Conservation (phyloP, 2,113 vertebrate genomes). For the Collichthys lucidus region DNA sequence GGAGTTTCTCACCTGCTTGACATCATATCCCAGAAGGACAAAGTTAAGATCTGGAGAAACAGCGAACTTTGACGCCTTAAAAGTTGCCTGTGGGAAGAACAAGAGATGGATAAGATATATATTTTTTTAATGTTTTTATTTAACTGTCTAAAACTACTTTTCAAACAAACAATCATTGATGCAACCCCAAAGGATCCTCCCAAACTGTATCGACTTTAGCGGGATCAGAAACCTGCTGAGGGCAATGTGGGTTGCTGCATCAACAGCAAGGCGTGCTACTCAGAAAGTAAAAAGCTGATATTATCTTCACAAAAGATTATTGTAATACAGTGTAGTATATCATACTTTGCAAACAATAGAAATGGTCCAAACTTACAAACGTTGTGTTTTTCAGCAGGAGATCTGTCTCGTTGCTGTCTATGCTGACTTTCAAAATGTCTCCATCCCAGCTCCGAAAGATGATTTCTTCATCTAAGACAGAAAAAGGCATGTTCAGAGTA, state of each 20-base stretch:
- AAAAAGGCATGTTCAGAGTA: background rate
- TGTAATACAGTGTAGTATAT: background rate
- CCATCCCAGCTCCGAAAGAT: conserved; percentile 79
- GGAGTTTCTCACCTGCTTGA: conserved; percentile 89
- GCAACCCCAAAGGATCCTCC: background rate
- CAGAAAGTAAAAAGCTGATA: background rate
- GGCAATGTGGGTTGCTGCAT: background rate
- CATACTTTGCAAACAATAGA: background rate
- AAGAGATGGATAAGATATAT: background rate
- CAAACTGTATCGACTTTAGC: background rate
- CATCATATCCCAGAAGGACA: conserved; percentile 93
- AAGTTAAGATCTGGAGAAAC: conserved; percentile 94
- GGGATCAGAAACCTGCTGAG: background rate
- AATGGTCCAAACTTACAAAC: conserved; percentile 76
- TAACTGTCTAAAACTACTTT: background rate
- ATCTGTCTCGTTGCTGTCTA: conserved; percentile 70
- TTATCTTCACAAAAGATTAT: background rate
- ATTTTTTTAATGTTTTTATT: background rate
- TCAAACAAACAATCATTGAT: background rate
- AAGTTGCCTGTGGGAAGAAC: conserved; percentile 85
- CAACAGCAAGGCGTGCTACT: background rate
- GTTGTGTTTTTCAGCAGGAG: conserved; percentile 83
- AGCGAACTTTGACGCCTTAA: conserved; percentile 93
- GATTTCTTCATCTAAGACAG: conserved; percentile 71
- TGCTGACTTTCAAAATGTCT: conserved; percentile 72